These are phyloP conservation scores for Spisula subtruncata DNA, from an alignment of 2,888 invertebrate genomes.

Conservation along the genomic window DNA sequence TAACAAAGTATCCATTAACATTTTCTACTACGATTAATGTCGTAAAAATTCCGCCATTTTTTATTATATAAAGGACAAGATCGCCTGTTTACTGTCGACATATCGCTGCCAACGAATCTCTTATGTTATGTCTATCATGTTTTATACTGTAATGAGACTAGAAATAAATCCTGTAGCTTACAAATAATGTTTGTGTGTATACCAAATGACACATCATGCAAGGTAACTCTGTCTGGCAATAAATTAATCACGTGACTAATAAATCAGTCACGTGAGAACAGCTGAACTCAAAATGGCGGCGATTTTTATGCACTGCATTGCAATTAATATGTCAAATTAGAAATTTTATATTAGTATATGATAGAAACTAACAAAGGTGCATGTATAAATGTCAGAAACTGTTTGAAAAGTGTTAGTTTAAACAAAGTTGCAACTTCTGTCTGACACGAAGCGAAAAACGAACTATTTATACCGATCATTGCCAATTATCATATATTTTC, in stretches of 20 bases:
- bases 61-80: slow-evolving; percentile 31
- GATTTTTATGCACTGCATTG: slow-evolving; percentile 65
- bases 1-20: background rate
- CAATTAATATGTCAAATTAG: slow-evolving; percentile 70
- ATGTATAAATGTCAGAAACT: slow-evolving; percentile 39
- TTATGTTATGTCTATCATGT: slow-evolving; percentile 40
- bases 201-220: slow-evolving; percentile 47
- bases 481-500: too few relatives aligned
- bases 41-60: slow-evolving; percentile 24
- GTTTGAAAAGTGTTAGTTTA: slow-evolving; percentile 20
- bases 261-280: slow-evolving; percentile 73
- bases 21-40: slow-evolving; percentile 15
- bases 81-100: slow-evolving; percentile 33
- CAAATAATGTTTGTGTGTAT: slow-evolving; percentile 6
- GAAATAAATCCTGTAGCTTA: background rate
- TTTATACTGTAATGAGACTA: slow-evolving; percentile 49
- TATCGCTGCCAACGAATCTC: slow-evolving; percentile 37
- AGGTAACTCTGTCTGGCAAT: slow-evolving; percentile 45
- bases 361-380: slow-evolving; percentile 64
- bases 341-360: slow-evolving; percentile 64
- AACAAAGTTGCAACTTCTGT: background rate
- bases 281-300: slow-evolving; percentile 71
- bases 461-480: background rate
- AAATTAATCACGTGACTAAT: slow-evolving; percentile 69
- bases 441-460: background rate